Evolutionary conservation across 2,113 vertebrate species (phyloP).

Genomic region (Morone saxatilis): DNA sequence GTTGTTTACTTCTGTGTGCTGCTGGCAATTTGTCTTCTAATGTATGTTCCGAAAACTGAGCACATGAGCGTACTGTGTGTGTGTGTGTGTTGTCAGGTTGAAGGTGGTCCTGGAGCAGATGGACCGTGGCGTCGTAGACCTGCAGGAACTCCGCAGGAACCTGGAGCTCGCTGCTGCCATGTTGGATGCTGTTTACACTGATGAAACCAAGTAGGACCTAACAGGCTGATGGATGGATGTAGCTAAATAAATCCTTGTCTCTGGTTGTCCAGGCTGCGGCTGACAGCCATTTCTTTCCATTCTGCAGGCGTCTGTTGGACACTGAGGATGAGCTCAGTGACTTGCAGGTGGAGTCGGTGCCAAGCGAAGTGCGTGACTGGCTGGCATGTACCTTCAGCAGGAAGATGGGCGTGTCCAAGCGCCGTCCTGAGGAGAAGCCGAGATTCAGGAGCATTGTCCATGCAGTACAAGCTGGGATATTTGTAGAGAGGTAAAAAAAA

Average conservation of each 20-base stretch:
- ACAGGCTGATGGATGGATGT: background rate
- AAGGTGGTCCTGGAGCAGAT: constrained; percentile 95
- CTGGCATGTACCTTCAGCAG: constrained; percentile 97
- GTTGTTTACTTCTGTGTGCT: too few species aligned
- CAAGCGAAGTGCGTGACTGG: constrained; percentile 96
- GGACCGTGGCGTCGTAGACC: constrained; percentile 91
- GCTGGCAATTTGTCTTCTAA: too few species aligned
- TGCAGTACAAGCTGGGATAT: constrained; percentile 98
- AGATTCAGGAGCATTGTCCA: constrained; percentile 98
- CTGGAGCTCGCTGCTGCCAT: constrained; percentile 96
- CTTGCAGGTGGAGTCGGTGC: constrained; percentile 93
- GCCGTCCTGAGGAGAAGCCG: constrained; percentile 95
- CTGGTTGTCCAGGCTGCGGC: background rate
- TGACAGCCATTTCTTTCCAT: background rate
- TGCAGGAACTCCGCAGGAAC: constrained; percentile 94
- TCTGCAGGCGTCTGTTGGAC: constrained; percentile 91
- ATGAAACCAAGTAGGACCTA: constrained; percentile 92
- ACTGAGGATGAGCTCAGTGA: constrained; percentile 96
- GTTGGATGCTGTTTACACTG: constrained; percentile 95
- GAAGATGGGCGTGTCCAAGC: constrained; percentile 95
- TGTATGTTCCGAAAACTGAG: background rate
- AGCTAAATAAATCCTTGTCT: background rate
- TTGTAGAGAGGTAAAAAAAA: constrained; percentile 84
- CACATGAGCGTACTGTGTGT: background rate
- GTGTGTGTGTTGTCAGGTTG: constrained; percentile 83